These are phyloP conservation scores for Pecten maximus DNA, from an alignment of 2,888 invertebrate genomes.

Conservation along the genomic window DNA sequence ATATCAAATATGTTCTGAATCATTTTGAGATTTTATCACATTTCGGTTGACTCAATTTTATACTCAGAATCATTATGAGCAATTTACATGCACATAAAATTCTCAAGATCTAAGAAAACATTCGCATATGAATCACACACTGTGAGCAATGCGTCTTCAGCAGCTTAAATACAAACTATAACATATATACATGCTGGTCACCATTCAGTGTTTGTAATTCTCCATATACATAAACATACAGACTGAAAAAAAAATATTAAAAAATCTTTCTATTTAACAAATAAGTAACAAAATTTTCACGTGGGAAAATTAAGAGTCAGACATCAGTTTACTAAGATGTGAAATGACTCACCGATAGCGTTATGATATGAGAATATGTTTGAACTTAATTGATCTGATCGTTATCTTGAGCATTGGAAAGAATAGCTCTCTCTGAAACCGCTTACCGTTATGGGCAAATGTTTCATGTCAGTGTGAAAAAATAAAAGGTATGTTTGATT, in stretches of 20 bases:
- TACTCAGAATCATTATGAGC: no score
- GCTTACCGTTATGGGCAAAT: conserved; percentile 9
- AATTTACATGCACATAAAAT: neutral
- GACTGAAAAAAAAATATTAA: neutral
- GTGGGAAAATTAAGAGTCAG: neutral
- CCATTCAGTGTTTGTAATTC: neutral
- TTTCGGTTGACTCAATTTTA: no score
- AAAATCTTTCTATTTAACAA: neutral
- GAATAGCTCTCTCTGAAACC: neutral
- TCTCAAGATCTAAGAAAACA: neutral
- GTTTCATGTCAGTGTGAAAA: conserved; percentile 21
- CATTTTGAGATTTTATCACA: no score
- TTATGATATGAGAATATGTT: conserved; percentile 12
- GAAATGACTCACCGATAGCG: neutral
- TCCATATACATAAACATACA: no score
- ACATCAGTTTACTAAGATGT: neutral
- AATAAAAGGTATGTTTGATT: neutral
- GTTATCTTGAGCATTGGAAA: neutral
- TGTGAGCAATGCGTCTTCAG: neutral
- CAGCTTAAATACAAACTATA: neutral
- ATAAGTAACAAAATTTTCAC: neutral
- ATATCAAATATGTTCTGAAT: no score
- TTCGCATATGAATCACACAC: neutral
- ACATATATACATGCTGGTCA: neutral
- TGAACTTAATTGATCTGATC: neutral